phyloP scores from a whole-genome alignment of 2,888 invertebrate genomes.

The Parnassius mnemosyne region DNA sequence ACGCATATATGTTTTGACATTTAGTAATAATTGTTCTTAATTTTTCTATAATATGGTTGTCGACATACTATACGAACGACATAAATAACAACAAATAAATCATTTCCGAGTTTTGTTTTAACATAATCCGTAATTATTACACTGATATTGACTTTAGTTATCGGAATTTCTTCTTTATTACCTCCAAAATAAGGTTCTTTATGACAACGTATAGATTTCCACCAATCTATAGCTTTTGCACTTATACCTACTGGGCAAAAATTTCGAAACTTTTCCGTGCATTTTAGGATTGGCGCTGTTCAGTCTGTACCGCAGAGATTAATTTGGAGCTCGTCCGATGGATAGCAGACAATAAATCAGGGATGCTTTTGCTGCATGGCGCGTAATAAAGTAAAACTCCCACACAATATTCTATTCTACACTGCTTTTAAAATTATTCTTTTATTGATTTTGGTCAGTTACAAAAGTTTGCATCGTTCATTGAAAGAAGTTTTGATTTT shows the following conservation, averaged over 20 bases:
- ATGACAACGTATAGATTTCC: too few species aligned
- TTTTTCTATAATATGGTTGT: too few species aligned
- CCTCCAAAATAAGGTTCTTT: too few species aligned
- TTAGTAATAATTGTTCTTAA: too few species aligned
- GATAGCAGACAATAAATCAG: slow-evolving; percentile 41
- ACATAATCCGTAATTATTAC: too few species aligned
- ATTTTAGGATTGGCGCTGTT: slow-evolving; percentile 37
- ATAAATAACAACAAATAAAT: too few species aligned
- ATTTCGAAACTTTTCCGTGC: slow-evolving; percentile 27
- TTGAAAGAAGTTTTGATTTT: background rate
- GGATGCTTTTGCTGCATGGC: slow-evolving; percentile 22
- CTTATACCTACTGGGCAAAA: slow-evolving; percentile 27
- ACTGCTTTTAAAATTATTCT: slow-evolving; percentile 7
- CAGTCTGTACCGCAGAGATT: slow-evolving; percentile 37
- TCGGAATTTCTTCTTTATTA: too few species aligned
- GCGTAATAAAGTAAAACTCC: slow-evolving; percentile 28
- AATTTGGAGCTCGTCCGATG: slow-evolving; percentile 39
- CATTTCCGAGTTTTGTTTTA: too few species aligned
- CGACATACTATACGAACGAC: too few species aligned
- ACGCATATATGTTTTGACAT: too few species aligned
- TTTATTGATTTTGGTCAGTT: slow-evolving; percentile 1
- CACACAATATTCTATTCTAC: slow-evolving; percentile 13
- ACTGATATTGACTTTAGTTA: too few species aligned
- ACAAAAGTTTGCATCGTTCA: background rate
- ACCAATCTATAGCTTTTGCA: background rate